Percentiles rank a stretch among this genome's conserved stretches.
phyloP scores from a whole-genome alignment of 2,888 invertebrate species.

The Sussaba pulchella region DNA sequence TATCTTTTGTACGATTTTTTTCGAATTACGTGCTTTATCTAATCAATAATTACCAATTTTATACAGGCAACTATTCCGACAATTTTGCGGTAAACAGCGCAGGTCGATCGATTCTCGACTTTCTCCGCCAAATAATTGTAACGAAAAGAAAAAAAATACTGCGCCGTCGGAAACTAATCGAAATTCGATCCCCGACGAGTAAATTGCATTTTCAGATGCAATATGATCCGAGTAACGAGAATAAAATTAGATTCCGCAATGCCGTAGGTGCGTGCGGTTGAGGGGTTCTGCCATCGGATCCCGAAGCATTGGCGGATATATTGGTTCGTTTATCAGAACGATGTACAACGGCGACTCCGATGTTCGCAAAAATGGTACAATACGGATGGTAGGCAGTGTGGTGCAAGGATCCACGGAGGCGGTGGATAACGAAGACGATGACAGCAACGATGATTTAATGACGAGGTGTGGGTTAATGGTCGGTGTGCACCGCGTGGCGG shows the following conservation, averaged over 20 bases:
- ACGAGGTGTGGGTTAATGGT: conserved; percentile 79
- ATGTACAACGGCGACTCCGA: background rate
- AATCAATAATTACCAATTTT: too few relatives aligned
- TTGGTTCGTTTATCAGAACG: conserved; percentile 7
- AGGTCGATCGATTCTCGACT: too few relatives aligned
- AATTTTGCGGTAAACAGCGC: too few relatives aligned
- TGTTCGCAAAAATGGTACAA: conserved; percentile 22
- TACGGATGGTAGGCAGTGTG: conserved; percentile 62
- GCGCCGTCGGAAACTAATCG: too few relatives aligned
- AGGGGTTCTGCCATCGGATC: background rate
- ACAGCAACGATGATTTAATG: conserved; percentile 83
- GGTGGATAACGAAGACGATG: conserved; percentile 83
- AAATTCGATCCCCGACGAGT: too few relatives aligned
- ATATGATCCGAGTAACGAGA: conserved; percentile 6
- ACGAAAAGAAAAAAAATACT: too few relatives aligned
- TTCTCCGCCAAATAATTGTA: too few relatives aligned
- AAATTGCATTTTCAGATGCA: background rate
- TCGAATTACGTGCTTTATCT: too few relatives aligned
- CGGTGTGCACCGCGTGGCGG: conserved; percentile 69
- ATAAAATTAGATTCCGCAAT: background rate
- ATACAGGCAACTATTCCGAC: too few relatives aligned
- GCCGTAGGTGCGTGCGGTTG: too few relatives aligned
- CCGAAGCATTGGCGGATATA: background rate
- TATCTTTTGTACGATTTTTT: too few relatives aligned
- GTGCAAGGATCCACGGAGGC: conserved; percentile 74